These are phyloP conservation scores for Scaptodrosophila latifasciaeformis DNA, from an alignment of 2,888 invertebrate genomes.

Conservation along the genomic window DNA sequence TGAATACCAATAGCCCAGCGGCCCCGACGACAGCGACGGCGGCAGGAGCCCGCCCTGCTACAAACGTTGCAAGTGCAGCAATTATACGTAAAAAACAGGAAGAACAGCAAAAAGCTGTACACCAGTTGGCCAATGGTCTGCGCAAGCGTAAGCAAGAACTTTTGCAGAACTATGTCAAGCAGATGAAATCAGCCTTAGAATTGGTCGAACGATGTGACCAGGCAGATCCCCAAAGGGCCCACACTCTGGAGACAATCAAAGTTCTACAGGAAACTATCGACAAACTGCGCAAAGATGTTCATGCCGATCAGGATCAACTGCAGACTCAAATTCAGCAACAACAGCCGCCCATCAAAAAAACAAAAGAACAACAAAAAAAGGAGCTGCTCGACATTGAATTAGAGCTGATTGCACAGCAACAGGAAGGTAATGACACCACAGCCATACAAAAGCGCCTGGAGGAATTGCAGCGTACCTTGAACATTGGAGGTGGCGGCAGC, in stretches of 20 bases:
- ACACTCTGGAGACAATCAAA: constrained; percentile 87
- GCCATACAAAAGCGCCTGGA: constrained; percentile 86
- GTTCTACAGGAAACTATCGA: constrained; percentile 89
- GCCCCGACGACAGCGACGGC: constrained; percentile 56
- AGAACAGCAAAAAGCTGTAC: constrained; percentile 83
- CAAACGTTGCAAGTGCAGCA: constrained; percentile 80
- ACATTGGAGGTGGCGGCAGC: constrained; percentile 33
- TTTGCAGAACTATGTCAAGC: constrained; percentile 90
- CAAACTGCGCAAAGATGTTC: constrained; percentile 73
- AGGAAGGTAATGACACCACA: constrained; percentile 88
- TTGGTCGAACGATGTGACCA: constrained; percentile 85
- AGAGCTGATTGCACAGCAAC: constrained; percentile 92
- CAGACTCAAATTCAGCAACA: constrained; percentile 73
- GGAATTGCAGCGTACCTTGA: constrained; percentile 79
- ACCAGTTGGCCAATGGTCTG: constrained; percentile 86
- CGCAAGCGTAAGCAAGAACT: constrained; percentile 90
- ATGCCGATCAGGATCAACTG: constrained; percentile 73
- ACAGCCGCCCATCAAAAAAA: constrained; percentile 77
- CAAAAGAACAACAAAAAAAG: constrained; percentile 88
- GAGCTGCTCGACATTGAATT: constrained; percentile 93
- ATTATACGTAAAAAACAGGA: constrained; percentile 84
- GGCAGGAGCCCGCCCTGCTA: constrained; percentile 75
- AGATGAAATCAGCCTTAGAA: constrained; percentile 88
- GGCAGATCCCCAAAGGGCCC: constrained; percentile 84
- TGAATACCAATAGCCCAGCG: constrained; percentile 41